Conservation (phyloP, 2,797 vertebrate species). For the Chrysolophus pictus region DNA sequence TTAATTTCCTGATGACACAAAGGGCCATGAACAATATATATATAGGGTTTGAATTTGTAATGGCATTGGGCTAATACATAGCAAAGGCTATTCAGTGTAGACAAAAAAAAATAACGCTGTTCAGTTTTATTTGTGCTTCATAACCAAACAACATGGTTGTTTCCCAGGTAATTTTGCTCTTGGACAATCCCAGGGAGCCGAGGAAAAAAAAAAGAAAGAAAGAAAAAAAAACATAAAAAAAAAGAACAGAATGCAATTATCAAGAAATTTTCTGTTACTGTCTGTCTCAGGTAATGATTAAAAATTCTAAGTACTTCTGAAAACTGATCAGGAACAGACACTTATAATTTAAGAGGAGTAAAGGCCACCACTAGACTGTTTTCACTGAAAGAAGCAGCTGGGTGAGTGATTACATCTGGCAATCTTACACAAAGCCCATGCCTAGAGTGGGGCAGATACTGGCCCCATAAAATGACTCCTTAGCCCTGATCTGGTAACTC, state of each 20-base stretch:
- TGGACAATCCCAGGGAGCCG: not conserved
- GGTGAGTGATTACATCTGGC: not conserved
- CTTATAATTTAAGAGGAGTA: not conserved
- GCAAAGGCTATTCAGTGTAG: constrained; percentile 41
- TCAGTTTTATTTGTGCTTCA: constrained; percentile 49
- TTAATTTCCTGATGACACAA: constrained; percentile 84
- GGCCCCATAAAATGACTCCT: not conserved
- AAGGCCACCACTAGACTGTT: not conserved
- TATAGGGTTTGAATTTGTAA: constrained; percentile 78
- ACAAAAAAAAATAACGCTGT: not conserved
- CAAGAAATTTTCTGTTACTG: not conserved
- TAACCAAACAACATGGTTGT: not conserved
- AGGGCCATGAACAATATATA: constrained; percentile 78
- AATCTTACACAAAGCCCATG: not conserved
- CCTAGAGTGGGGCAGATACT: not conserved
- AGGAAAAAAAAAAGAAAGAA: not conserved
- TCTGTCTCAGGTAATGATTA: not conserved
- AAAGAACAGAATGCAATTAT: not conserved
- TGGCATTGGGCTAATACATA: constrained; percentile 62
- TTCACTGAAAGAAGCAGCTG: not conserved
- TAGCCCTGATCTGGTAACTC: not conserved
- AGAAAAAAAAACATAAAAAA: not conserved
- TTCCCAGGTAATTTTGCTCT: constrained; percentile 29
- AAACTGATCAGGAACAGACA: not conserved
- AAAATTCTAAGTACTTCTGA: not conserved